phyloP scores from a whole-genome alignment of 2,888 invertebrate genomes.

The Pegoplata infirma region DNA sequence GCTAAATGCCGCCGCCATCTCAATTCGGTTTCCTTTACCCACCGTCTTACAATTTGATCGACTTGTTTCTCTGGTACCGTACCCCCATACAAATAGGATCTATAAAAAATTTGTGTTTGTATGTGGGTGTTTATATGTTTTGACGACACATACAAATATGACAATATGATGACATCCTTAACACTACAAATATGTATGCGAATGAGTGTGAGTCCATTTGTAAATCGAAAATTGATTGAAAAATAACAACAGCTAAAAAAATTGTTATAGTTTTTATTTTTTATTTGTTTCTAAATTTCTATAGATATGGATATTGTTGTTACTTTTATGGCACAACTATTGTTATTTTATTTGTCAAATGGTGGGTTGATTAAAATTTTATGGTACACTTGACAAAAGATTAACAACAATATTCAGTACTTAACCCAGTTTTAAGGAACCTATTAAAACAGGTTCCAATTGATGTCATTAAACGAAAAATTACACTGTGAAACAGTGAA shows the following conservation, averaged over 20 bases:
- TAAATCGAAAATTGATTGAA: constrained; percentile 18
- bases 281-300: constrained; percentile 10
- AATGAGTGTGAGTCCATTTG: no score
- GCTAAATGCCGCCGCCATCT: no score
- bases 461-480: no score
- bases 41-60: no score
- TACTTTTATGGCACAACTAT: neutral
- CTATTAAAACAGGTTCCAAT: no score
- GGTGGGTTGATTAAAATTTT: neutral
- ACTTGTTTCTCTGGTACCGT: no score
- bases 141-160: neutral
- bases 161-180: neutral
- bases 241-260: constrained; percentile 18
- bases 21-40: no score
- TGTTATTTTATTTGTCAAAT: neutral
- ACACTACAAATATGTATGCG: neutral
- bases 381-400: no score
- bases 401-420: no score
- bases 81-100: no score
- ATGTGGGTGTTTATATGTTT: neutral
- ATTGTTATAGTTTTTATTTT: constrained; percentile 13
- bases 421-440: no score
- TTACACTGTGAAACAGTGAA: no score
- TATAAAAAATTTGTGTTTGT: neutral
- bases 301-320: neutral